A percentile compares a stretch with the other conserved stretches of the same genome.
phyloP scores from a whole-genome alignment of 2,888 invertebrate species.

The Anaspis maculata region DNA sequence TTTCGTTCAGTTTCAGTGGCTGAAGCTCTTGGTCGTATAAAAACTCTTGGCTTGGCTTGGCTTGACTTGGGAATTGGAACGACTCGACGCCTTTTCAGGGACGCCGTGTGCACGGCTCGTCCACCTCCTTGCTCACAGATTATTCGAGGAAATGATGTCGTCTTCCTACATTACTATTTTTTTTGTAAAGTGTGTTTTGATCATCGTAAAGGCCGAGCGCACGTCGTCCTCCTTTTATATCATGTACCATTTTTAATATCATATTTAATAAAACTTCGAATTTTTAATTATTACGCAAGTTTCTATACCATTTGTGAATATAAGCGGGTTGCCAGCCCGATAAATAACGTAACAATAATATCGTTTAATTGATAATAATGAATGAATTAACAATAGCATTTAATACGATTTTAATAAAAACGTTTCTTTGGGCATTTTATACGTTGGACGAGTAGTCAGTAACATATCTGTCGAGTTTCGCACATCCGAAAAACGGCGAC shows the following conservation, averaged over 20 bases:
- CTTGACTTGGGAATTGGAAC: constrained; percentile 5
- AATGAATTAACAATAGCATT: constrained; percentile 40
- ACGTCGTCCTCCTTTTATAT: constrained; percentile 40
- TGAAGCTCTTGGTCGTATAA: too few species aligned
- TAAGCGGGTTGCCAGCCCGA: constrained; percentile 30
- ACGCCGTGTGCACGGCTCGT: constrained; percentile 32
- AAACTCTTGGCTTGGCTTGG: constrained; percentile 1
- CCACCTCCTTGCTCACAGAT: constrained; percentile 27
- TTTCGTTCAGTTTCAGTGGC: too few species aligned
- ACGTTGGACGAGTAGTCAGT: constrained; percentile 21
- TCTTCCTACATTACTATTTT: constrained; percentile 30
- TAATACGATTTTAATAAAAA: constrained; percentile 42
- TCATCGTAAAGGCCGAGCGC: constrained; percentile 26
- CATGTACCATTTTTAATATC: constrained; percentile 43
- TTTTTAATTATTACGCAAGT: constrained; percentile 39
- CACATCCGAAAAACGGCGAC: too few species aligned
- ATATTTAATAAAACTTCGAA: constrained; percentile 41
- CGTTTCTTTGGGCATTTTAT: constrained; percentile 41
- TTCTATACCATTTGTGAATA: constrained; percentile 32
- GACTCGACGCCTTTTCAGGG: constrained; percentile 19
- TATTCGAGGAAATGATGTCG: constrained; percentile 27
- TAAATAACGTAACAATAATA: constrained; percentile 37
- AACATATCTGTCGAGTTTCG: constrained; percentile 26
- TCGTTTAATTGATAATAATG: constrained; percentile 37
- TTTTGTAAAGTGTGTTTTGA: constrained; percentile 19